Conservation (phyloP, 1,140 invertebrate genomes). For the Semibalanus balanoides region DNA sequence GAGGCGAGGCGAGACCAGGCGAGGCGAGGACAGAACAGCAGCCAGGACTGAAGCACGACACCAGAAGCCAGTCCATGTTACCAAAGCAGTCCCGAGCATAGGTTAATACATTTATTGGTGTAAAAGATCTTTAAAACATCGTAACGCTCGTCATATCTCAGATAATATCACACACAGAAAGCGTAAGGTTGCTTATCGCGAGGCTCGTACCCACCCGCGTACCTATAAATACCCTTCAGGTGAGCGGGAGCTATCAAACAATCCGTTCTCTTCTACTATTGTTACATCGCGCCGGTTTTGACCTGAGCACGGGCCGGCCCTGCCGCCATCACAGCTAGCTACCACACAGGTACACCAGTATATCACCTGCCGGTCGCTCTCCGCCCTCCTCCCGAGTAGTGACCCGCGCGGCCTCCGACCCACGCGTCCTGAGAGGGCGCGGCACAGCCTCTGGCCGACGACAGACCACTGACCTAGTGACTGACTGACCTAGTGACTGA, state of each 20-base stretch:
- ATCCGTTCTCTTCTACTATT: neutral
- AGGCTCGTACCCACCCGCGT: too few species aligned
- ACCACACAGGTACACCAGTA: neutral
- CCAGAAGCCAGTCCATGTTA: neutral
- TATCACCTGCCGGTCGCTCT: neutral
- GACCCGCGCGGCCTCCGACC: too few species aligned
- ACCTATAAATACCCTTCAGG: neutral
- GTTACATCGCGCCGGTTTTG: neutral
- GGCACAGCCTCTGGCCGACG: too few species aligned
- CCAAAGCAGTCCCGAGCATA: neutral
- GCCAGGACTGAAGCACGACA: neutral
- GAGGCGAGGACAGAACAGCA: neutral
- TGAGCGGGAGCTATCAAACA: neutral
- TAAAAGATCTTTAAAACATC: neutral
- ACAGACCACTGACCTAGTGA: too few species aligned
- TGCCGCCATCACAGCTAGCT: neutral
- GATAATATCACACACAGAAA: neutral
- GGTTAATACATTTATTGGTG: neutral
- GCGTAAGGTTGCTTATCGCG: neutral
- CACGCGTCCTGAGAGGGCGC: too few species aligned
- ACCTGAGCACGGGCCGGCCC: neutral
- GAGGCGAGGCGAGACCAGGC: too few species aligned
- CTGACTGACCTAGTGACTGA: neutral
- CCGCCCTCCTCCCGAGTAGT: too few species aligned
- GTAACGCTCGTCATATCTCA: neutral